Conservation (phyloP, 2,113 vertebrate species). For the Xiphorhynchus elegans region DNA sequence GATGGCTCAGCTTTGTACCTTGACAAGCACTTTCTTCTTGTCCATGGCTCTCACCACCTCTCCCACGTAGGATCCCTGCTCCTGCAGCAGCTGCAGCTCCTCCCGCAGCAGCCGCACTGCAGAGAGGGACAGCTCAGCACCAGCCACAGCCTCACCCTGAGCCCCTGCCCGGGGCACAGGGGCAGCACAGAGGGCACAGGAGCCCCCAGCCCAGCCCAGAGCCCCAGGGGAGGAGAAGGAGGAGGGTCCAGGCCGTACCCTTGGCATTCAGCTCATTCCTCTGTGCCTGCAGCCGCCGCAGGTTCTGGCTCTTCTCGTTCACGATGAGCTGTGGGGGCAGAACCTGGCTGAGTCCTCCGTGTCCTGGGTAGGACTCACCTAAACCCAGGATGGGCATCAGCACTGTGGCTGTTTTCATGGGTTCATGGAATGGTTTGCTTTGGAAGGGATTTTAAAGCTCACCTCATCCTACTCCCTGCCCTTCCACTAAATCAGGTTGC, state of each 20-base stretch:
- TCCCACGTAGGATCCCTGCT: constrained; percentile 97
- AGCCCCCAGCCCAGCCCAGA: not conserved
- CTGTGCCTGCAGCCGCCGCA: constrained; percentile 94
- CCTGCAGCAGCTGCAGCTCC: constrained; percentile 95
- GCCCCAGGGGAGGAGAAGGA: fast-evolving
- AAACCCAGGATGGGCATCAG: fast-evolving
- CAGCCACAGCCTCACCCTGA: not conserved
- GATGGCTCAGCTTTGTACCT: constrained; percentile 75
- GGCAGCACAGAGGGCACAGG: not conserved
- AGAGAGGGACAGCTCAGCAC: not conserved
- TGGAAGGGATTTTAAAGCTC: fast-evolving
- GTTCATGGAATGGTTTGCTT: fast-evolving
- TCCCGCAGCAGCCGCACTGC: constrained; percentile 93
- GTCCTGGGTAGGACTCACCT: fast-evolving
- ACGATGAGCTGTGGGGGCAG: constrained; percentile 85
- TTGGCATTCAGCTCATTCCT: constrained; percentile 98
- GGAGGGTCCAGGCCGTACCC: constrained; percentile 70
- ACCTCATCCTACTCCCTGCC: fast-evolving
- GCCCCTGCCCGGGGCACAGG: fast-evolving
- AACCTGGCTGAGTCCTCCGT: not conserved
- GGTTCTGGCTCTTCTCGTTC: constrained; percentile 97
- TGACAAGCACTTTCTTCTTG: constrained; percentile 98
- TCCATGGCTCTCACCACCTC: constrained; percentile 99
- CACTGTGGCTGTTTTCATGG: not conserved
- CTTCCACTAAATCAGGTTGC: fast-evolving